phyloP scores from a whole-genome alignment of 1,140 invertebrate species.

The Drosophila sp. region DNA sequence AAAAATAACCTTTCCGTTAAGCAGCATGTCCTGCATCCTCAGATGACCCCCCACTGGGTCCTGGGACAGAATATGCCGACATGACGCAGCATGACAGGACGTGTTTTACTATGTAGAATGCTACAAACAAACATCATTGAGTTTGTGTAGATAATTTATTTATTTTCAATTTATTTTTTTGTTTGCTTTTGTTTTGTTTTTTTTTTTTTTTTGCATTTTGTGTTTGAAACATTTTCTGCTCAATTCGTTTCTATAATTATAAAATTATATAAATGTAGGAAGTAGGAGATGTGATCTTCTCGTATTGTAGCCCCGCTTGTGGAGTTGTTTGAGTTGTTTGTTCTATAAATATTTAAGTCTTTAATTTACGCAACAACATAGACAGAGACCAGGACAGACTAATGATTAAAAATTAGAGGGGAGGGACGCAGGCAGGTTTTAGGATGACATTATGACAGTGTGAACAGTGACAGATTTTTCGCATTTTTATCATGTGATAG shows the following conservation, averaged over 20 bases:
- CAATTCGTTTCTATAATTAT: constrained; percentile 22
- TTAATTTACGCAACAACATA: constrained; percentile 10
- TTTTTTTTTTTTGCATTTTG: constrained; percentile 32
- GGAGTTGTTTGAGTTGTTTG: constrained; percentile 5
- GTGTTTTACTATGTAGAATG: background rate
- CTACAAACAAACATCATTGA: background rate
- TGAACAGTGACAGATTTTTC: too few relatives aligned
- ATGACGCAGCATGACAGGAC: too few relatives aligned
- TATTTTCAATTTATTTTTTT: constrained; percentile 13
- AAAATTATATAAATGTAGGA: constrained; percentile 14
- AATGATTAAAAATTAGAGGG: background rate
- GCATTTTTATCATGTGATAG: too few relatives aligned
- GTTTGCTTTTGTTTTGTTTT: background rate
- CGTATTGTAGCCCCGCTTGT: background rate
- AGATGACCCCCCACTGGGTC: too few relatives aligned
- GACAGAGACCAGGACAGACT: background rate
- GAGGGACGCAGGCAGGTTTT: too few relatives aligned
- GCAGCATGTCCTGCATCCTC: too few relatives aligned
- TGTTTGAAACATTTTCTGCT: constrained; percentile 45
- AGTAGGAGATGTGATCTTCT: constrained; percentile 4
- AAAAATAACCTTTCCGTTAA: too few relatives aligned
- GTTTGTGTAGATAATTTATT: constrained; percentile 46
- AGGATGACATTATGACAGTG: too few relatives aligned
- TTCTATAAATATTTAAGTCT: constrained; percentile 13
- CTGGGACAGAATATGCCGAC: too few relatives aligned